Base-by-base conservation (phyloP, 1,140 invertebrate species). In the Bombus confusus region DNA sequence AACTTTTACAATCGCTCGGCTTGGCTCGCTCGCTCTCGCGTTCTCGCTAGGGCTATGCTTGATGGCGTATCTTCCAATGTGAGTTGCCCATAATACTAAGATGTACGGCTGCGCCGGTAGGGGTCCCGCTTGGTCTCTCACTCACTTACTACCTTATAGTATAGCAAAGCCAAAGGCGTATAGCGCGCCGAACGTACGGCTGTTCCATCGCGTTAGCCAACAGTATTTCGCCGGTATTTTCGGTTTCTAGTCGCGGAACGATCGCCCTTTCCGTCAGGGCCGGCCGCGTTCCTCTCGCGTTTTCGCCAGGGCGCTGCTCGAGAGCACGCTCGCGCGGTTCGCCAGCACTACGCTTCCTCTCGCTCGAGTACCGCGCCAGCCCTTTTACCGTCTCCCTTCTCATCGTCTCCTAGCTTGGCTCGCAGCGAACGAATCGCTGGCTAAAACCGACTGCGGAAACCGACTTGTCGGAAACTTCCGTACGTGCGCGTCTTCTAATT, bases 11-110 rank as follows among this genome's bases (percentile, higher is more conserved):
- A 96, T 96, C 96, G 96, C 95, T 95, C 95, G 91, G 91, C 88
- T 93, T 90, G 84, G 91, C 95, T 95, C 94, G 94, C 91, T 96
- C 96, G 94, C 95, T 94, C 94, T 94, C 94, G 94, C 95, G 93
- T 92, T 92, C 88, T 90, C 92, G 96, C 96, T 96, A 97, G 96
- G 96, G 96, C 95, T 95, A 95, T 96, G 96, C 97, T 97, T 97
- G 97, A 97, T 97, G 97, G 96, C 97, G 97, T 96, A 96, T 96
- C 96, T 97, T 97, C 97, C 97, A 97, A 97, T 97, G 96, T 96
- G 96, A 96, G 96, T 96, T 94, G 96, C 95, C 96, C 96, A 96
- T 97, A 96, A 96, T 96, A 96, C 96, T 96, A 96, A 97, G 96
- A 97, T 96, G 96, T 97, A 97, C 96, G 96, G 94, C 96, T 97